These are phyloP conservation scores for Sebastes hubbsi DNA, from an alignment of 2,797 vertebrate genomes.

Conservation along the genomic window DNA sequence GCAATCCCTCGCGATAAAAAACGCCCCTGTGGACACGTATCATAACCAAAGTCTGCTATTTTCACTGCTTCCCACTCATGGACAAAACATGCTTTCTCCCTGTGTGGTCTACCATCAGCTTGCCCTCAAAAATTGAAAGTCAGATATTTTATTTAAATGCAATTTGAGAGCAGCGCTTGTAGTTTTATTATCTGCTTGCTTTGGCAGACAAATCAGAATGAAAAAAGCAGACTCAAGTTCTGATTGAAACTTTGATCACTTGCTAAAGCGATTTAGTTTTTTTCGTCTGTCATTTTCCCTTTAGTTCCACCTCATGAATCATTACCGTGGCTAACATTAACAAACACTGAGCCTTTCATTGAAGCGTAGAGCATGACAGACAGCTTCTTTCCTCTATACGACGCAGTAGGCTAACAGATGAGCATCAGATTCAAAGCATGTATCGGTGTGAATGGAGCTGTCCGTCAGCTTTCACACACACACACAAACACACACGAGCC, in stretches of 20 bases:
- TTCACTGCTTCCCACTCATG: not conserved
- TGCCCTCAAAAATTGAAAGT: not conserved
- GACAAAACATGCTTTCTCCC: slow-evolving; percentile 4
- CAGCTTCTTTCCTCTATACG: not conserved
- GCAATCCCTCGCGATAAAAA: too few relatives aligned
- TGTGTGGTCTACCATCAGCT: not conserved
- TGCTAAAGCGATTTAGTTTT: not conserved
- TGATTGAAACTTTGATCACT: slow-evolving; percentile 20
- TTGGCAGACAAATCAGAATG: slow-evolving; percentile 18
- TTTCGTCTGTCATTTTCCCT: not conserved
- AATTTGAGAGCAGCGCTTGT: not conserved
- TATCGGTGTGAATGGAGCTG: slow-evolving; percentile 15
- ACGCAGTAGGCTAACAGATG: not conserved
- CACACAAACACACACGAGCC: not conserved
- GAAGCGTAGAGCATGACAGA: slow-evolving; percentile 1
- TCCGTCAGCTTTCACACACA: slow-evolving; percentile 1
- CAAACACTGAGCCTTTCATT: slow-evolving; percentile 18
- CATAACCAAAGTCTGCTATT: not conserved
- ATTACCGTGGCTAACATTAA: not conserved
- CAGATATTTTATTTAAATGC: slow-evolving; percentile 16
- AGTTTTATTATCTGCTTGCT: slow-evolving; percentile 15
- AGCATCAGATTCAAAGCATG: slow-evolving; percentile 9
- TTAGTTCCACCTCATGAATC: not conserved
- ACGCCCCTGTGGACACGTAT: too few relatives aligned
- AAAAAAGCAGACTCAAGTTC: slow-evolving; percentile 8